phyloP scores from a whole-genome alignment of 2,888 invertebrate genomes.

The Aphidius colemani region DNA sequence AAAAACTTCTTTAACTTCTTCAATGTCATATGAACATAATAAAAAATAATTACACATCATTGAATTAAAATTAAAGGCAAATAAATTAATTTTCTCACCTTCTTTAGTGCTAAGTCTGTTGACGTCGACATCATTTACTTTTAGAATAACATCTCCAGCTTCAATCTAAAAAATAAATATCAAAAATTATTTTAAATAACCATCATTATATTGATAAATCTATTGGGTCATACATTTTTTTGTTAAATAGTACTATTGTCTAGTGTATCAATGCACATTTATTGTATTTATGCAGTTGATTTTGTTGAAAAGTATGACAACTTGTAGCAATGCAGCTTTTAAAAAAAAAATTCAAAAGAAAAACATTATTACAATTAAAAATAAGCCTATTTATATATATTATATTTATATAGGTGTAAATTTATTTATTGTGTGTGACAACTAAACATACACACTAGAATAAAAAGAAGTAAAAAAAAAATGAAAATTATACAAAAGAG shows the following conservation, averaged over 20 bases:
- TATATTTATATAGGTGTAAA: too few species aligned
- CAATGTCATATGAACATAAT: not conserved
- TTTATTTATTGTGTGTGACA: not conserved
- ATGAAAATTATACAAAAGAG: not conserved
- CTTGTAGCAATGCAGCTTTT: conserved; percentile 1
- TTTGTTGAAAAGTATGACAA: conserved; percentile 7
- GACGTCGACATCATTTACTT: conserved; percentile 92
- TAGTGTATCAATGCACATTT: too few species aligned
- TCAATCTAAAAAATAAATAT: conserved; percentile 74
- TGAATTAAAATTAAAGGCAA: not conserved
- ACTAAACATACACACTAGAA: not conserved
- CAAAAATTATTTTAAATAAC: not conserved
- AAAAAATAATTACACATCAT: conserved; percentile 9
- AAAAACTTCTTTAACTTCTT: conserved; percentile 22
- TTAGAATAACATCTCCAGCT: conserved; percentile 91
- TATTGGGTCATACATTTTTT: too few species aligned
- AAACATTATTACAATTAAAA: too few species aligned
- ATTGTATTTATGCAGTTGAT: too few species aligned
- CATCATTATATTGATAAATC: too few species aligned
- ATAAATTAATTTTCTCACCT: conserved; percentile 66
- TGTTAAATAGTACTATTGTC: too few species aligned
- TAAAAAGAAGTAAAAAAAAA: too few species aligned
- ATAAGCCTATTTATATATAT: too few species aligned
- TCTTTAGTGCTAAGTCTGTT: conserved; percentile 91
- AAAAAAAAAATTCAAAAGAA: not conserved